Evolutionary conservation across 2,888 invertebrate genomes (phyloP).

Genomic region (Plutella xylostella): DNA sequence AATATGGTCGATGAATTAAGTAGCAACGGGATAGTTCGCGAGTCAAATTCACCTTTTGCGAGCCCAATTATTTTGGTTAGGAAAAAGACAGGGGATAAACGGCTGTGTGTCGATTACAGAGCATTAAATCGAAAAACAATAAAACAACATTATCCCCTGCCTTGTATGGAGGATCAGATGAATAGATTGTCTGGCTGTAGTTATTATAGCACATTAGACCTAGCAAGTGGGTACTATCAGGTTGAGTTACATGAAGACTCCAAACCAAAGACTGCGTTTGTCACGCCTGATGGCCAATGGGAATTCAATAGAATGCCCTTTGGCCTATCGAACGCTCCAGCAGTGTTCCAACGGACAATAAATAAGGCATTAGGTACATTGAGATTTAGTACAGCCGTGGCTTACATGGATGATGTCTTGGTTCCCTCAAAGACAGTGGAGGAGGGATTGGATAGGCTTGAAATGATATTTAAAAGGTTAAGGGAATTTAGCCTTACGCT

Average conservation of each 20-base stretch:
- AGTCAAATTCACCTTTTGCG: neutral
- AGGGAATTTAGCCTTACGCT: neutral
- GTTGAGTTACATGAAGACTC: neutral
- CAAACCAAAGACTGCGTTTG: neutral
- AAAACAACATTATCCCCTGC: slow-evolving; percentile 3
- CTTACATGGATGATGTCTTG: slow-evolving; percentile 3
- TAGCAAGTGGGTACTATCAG: neutral
- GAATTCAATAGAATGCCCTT: neutral
- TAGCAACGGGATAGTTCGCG: neutral
- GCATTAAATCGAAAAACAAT: slow-evolving; percentile 2
- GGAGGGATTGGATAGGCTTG: neutral
- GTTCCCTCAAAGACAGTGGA: neutral
- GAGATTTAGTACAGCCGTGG: neutral
- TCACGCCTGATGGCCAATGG: neutral
- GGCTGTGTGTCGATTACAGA: slow-evolving; percentile 4
- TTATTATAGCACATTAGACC: no score
- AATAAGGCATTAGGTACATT: neutral
- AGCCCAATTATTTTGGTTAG: neutral
- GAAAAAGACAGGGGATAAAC: slow-evolving; percentile 2
- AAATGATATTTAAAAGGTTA: neutral
- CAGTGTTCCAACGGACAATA: neutral
- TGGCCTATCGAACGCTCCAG: neutral
- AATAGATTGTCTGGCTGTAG: no score
- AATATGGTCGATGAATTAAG: neutral
- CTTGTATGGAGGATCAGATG: slow-evolving; percentile 12